Base-by-base conservation (phyloP, 2,113 vertebrate genomes). In the Hydrochoerus hydrochaeris region DNA sequence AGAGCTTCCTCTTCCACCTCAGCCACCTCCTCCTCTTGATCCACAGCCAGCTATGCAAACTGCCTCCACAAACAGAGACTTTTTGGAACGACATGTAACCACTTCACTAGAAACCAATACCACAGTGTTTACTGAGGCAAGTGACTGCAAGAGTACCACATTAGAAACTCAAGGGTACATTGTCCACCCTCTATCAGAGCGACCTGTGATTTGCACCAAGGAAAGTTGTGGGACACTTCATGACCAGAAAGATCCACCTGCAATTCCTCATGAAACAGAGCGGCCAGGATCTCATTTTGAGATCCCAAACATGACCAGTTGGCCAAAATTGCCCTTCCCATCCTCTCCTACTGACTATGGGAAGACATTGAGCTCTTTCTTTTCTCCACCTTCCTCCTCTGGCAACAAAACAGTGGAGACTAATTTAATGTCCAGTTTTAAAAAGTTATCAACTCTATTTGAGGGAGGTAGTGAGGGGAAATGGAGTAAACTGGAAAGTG, bases 391-490 rank as follows among this genome's bases (percentile, higher is more conserved):
- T 97, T 80, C 96, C 90, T 85, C 97, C 97, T 97, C 97, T 97
- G 88, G 97, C 96, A 94, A 90, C 95, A 98, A 92, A 97, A 28
- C 92, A 97, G 81, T 96, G 93, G 98, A 99, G 73, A 97, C 98
- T 96, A 98, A 99, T 44, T 98, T 99, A 0, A 98, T 99, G 85
- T 99, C 99, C 69, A 98, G 99, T 95, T 99, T 99, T 85, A 99
- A 99, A 98, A 99, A 98, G 28, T 97, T 99, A 60, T 99, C 99
- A 95, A 95, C 98, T 71, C 95, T 99, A 0, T 99, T 99, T 99
- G 99, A 99, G 91, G 99, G 98, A 92, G 93, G 94, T 67, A 90
- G 83, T 90, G 98, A 99, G n/a, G 98, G 99, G 84, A 98, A 99
- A 97, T 77, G 78, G 38, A 95, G 58, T 90, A 98, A 98, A 60